phyloP scores from a whole-genome alignment of 2,888 invertebrate species.

The Tyria jacobaeae region DNA sequence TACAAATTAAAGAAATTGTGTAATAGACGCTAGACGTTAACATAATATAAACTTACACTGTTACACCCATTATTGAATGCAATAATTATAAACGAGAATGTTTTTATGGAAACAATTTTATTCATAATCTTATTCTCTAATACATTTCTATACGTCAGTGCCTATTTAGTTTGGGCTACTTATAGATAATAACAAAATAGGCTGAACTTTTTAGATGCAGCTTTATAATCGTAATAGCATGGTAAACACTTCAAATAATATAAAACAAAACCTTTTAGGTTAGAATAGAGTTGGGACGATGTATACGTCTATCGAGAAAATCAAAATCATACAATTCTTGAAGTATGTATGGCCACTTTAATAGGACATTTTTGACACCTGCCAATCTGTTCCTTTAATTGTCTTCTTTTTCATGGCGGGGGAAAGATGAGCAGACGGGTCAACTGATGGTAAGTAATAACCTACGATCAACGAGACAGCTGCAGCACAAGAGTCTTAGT shows the following conservation, averaged over 20 bases:
- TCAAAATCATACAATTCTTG: no score
- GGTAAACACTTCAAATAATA: not conserved
- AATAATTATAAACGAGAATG: not conserved
- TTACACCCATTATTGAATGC: conserved; percentile 84
- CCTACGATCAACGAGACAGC: no score
- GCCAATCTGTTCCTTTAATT: no score
- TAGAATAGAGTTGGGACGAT: not conserved
- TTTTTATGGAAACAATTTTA: not conserved
- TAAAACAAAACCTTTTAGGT: not conserved
- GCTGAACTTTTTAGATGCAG: not conserved
- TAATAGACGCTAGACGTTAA: not conserved
- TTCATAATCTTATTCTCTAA: not conserved
- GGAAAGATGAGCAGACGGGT: no score
- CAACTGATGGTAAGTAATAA: no score
- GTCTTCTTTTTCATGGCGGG: no score
- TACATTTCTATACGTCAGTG: not conserved
- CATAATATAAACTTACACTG: conserved; percentile 81
- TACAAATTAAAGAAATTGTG: not conserved
- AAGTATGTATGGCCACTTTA: no score
- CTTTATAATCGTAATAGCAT: not conserved
- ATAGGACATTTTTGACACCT: no score
- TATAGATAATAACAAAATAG: no score
- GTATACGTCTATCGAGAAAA: no score
- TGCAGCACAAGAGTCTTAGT: no score
- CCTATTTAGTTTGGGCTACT: no score